Base-by-base conservation (phyloP, 2,113 vertebrate genomes). In the Hucho hucho region DNA sequence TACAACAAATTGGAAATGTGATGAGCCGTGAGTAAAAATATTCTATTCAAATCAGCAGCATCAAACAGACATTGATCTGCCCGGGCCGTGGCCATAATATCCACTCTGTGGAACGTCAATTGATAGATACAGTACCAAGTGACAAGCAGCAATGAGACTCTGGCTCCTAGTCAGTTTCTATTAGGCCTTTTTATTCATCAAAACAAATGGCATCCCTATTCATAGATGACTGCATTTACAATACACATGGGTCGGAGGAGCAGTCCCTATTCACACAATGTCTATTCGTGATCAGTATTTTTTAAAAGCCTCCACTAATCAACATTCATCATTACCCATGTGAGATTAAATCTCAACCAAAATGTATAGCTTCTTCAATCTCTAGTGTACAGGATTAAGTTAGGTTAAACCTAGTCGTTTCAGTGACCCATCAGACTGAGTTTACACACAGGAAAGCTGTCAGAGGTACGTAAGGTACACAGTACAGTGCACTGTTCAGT, bases 181-280 rank as follows among this genome's bases (percentile, higher is more conserved):
- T 89, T 88, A 81, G 81, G 79, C 81, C 77, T 87, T 68, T 92
- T 83, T 91, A 91, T 88, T 90, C 82, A 90, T 90, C 89, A 90
- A 91, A 90, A 77, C 75, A 74, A 76, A 87, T 79, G 71, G 53
- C 63, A 72, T 69, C 22, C 73, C 74, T 56, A 73, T 79, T 81
- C 78, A 86, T 86, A 85, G 68, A 78, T 83, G 75, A 81, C 87
- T 72, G 81, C 32, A 14, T 76, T 70, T 74, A 74, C 73, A 70
- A 75, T 58, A 75, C 75, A 78, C 78, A 73, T 24, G 18, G 16
- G 37, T 63, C 20, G 66, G 28, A 65, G 66, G 32, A 70, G 29
- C 56, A 69, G 65, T 65, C 64, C 29, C 11, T 20, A 14, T 66
- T 28, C 16, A 66, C 64, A 66, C 64, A 32, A 20, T 22, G 58